phyloP scores from a whole-genome alignment of 2,797 vertebrate species.

The Trachops cirrhosus region DNA sequence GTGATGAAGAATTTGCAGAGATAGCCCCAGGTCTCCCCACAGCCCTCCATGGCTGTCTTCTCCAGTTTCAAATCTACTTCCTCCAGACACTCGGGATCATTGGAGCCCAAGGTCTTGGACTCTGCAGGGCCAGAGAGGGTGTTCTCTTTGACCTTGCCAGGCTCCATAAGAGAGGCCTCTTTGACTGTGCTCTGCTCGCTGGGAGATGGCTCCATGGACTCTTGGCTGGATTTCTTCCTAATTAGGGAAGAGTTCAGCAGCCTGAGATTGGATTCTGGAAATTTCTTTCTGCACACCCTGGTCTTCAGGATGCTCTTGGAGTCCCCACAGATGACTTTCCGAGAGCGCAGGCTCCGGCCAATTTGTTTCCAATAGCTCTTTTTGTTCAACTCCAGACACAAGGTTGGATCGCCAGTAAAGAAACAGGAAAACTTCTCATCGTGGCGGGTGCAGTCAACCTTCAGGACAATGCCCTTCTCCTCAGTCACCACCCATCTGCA shows the following conservation, averaged over 20 bases:
- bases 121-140: not conserved
- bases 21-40: conserved; percentile 85
- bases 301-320: conserved; percentile 82
- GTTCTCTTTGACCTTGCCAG: not conserved
- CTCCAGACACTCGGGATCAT: conserved; percentile 80
- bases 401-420: conserved; percentile 85
- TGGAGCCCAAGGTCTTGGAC: not conserved
- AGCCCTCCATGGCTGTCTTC: conserved; percentile 87
- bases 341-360: conserved; percentile 84
- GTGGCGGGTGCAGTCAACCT: conserved; percentile 82
- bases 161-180: not conserved
- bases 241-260: conserved; percentile 75
- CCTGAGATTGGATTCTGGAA: conserved; percentile 86
- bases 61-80: conserved; percentile 79
- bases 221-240: not conserved
- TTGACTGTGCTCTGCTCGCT: not conserved
- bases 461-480: conserved; percentile 73
- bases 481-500: conserved; percentile 87
- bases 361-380: conserved; percentile 92
- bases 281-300: conserved; percentile 87
- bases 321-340: conserved; percentile 87
- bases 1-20: conserved; percentile 90
- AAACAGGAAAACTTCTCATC: conserved; percentile 83
- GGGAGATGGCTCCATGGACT: not conserved
- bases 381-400: conserved; percentile 83